Conservation (phyloP, 2,888 invertebrate species). For the Drosophila macrospina region DNA sequence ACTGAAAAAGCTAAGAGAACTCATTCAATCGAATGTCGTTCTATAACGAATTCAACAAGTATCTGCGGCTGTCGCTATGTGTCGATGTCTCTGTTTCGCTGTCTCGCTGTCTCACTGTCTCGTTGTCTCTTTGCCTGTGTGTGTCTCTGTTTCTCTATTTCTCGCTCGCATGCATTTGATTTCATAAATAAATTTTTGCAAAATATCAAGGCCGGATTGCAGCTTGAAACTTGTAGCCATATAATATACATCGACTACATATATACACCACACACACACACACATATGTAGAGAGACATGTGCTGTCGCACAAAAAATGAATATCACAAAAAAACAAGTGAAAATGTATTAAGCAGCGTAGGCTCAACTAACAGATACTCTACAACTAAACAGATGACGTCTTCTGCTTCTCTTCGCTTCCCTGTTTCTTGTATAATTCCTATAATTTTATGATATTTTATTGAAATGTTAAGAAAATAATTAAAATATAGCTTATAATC, state of each 20-base stretch:
- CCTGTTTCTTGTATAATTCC: too few species aligned
- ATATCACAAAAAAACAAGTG: slow-evolving; percentile 37
- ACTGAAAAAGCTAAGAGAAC: slow-evolving; percentile 50
- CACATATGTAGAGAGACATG: slow-evolving; percentile 35
- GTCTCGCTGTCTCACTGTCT: neutral
- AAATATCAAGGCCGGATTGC: slow-evolving; percentile 78
- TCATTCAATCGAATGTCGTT: slow-evolving; percentile 70
- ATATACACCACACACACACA: slow-evolving; percentile 17
- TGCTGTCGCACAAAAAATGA: slow-evolving; percentile 42
- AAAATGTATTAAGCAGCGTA: neutral
- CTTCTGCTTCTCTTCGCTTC: neutral
- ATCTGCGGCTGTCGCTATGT: slow-evolving; percentile 60
- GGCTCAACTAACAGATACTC: neutral
- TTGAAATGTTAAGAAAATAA: too few species aligned
- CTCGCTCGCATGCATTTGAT: slow-evolving; percentile 75
- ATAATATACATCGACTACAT: slow-evolving; percentile 35
- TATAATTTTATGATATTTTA: too few species aligned
- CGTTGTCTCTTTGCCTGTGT: slow-evolving; percentile 1
- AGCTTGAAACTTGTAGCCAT: slow-evolving; percentile 75
- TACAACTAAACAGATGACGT: neutral
- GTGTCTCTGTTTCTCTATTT: slow-evolving; percentile 42
- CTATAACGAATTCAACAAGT: slow-evolving; percentile 78
- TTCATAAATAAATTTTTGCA: slow-evolving; percentile 80
- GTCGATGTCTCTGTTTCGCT: slow-evolving; percentile 3
- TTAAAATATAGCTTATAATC: neutral